These are phyloP conservation scores for Habropoda laboriosa DNA, from an alignment of 1,140 invertebrate genomes.

Conservation along the genomic window DNA sequence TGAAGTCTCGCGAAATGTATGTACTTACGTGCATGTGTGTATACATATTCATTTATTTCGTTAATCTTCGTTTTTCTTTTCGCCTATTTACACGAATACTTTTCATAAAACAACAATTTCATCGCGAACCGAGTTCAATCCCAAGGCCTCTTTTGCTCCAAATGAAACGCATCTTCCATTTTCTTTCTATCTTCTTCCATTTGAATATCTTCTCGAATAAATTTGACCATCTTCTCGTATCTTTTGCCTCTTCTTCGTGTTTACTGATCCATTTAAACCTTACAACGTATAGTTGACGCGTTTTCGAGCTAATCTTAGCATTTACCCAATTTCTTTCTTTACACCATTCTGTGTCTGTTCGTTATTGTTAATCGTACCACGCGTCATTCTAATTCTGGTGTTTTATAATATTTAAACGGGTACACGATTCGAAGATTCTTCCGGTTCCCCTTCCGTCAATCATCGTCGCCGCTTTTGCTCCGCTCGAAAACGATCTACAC, in stretches of 20 bases:
- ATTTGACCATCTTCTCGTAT: neutral
- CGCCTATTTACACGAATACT: conserved; percentile 37
- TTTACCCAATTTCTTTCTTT: neutral
- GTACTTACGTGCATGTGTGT: neutral
- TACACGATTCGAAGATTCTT: neutral
- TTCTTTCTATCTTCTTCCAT: neutral
- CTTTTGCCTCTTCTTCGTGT: neutral
- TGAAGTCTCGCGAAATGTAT: conserved; percentile 33
- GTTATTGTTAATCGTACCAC: conserved; percentile 22
- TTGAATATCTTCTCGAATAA: neutral
- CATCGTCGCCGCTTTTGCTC: neutral
- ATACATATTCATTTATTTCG: neutral
- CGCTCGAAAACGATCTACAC: neutral
- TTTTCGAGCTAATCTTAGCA: neutral
- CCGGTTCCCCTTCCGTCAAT: neutral
- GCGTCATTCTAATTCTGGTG: neutral
- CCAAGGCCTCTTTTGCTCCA: conserved; percentile 4
- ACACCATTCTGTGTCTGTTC: neutral
- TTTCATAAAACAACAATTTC: conserved; percentile 19
- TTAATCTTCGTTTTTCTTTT: conserved; percentile 1
- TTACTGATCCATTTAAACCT: neutral
- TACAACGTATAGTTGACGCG: conserved; percentile 1
- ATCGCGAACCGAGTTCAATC: conserved; percentile 18
- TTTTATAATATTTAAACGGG: neutral
- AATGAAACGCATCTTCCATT: conserved; percentile 13